Percentiles rank a stretch among this genome's conserved stretches.
Evolutionary conservation across 2,113 vertebrate genomes (phyloP).

Genomic region (Ceyx cyanopectus): DNA sequence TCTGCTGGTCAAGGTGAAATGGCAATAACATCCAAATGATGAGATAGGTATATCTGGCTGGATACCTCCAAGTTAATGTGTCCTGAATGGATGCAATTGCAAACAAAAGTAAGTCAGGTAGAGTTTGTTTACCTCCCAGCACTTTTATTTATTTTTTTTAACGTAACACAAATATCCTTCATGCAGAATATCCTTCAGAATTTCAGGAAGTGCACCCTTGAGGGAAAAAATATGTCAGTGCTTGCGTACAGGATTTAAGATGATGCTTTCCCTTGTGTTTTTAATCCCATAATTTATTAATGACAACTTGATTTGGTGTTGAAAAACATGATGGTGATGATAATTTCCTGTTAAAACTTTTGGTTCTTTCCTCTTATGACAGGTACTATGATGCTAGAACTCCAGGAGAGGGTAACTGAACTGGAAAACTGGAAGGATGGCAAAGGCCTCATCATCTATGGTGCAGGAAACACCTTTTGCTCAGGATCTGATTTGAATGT

Average conservation of each 20-base stretch:
- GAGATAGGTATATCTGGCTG: neutral
- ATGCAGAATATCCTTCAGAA: neutral
- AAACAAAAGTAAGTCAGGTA: neutral
- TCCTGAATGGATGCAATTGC: neutral
- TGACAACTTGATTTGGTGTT: neutral
- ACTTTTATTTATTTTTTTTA: neutral
- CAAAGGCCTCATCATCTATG: constrained; percentile 90
- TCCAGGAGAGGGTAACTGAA: constrained; percentile 87
- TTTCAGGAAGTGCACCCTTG: neutral
- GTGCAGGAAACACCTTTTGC: constrained; percentile 90
- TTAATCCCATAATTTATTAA: neutral
- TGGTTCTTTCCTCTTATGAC: neutral
- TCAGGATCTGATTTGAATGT: constrained; percentile 93
- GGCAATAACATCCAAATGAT: neutral
- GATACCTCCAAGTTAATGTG: neutral
- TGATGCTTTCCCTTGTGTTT: neutral
- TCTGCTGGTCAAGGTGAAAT: neutral
- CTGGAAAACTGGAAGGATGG: constrained; percentile 92
- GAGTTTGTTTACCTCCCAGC: neutral
- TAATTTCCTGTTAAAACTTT: neutral
- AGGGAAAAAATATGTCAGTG: neutral
- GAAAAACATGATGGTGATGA: neutral
- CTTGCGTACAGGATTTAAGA: neutral
- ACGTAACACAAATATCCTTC: neutral
- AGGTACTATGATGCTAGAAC: constrained; percentile 95